Evolutionary conservation across 2,888 invertebrate genomes (phyloP).

Genomic region (Masnerella sp.): DNA sequence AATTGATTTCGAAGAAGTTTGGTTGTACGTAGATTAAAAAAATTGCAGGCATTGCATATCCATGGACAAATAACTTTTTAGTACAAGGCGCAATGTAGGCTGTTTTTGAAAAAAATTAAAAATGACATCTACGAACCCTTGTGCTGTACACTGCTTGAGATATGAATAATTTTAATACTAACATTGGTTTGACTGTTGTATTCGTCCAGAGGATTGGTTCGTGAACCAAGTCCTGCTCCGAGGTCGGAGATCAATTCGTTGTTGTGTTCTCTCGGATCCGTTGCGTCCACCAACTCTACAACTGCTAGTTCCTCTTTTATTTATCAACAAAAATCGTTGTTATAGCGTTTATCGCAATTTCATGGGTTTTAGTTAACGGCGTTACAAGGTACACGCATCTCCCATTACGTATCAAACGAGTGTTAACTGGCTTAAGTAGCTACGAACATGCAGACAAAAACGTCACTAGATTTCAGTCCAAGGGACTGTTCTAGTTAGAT

Average conservation of each 20-base stretch:
- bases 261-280: constrained; percentile 71
- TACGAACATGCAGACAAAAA: constrained; percentile 23
- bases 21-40: too few relatives aligned
- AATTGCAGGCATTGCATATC: constrained; percentile 19
- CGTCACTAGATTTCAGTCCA: too few relatives aligned
- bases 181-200: constrained; percentile 71
- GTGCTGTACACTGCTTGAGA: constrained; percentile 51
- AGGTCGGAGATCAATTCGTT: constrained; percentile 63
- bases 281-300: constrained; percentile 74
- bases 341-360: constrained; percentile 57
- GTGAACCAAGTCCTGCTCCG: constrained; percentile 70
- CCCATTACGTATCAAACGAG: constrained; percentile 41
- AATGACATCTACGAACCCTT: constrained; percentile 55
- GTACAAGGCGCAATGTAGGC: not conserved
- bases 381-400: constrained; percentile 35
- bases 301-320: constrained; percentile 72
- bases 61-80: constrained; percentile 28
- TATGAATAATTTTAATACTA: constrained; percentile 68
- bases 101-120: constrained; percentile 29
- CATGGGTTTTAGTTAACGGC: constrained; percentile 26
- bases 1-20: too few relatives aligned
- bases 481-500: too few relatives aligned
- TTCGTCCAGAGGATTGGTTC: constrained; percentile 70
- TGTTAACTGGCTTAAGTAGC: constrained; percentile 36
- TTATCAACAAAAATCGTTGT: constrained; percentile 70